Percentiles rank a stretch among this genome's conserved stretches.
phyloP scores from a whole-genome alignment of 2,888 invertebrate genomes.

The Melanophora roralis region DNA sequence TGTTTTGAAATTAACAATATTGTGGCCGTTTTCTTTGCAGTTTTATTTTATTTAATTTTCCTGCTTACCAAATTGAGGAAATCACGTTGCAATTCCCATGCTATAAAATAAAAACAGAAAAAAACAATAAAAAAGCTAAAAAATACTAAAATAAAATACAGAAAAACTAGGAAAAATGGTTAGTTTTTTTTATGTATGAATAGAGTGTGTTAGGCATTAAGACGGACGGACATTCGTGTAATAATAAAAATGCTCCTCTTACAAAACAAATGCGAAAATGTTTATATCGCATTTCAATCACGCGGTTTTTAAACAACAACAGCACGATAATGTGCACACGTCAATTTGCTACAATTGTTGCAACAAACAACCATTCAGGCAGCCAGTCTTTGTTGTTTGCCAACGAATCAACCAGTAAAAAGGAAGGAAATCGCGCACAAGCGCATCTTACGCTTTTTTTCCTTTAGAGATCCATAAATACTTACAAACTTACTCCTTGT shows the following conservation, averaged over 20 bases:
- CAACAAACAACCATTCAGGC: slow-evolving; percentile 23
- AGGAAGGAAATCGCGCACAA: slow-evolving; percentile 21
- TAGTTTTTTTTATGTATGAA: slow-evolving; percentile 25
- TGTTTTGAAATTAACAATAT: slow-evolving; percentile 16
- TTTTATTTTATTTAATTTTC: slow-evolving; percentile 17
- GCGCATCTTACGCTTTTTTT: slow-evolving; percentile 11
- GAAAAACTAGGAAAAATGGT: slow-evolving; percentile 26
- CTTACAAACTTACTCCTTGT: too few species aligned
- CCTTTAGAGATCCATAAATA: neutral
- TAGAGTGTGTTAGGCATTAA: neutral
- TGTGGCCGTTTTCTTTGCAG: neutral
- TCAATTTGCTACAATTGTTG: slow-evolving; percentile 54
- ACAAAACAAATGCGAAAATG: slow-evolving; percentile 63
- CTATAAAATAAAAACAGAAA: slow-evolving; percentile 57
- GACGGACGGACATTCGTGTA: slow-evolving; percentile 21
- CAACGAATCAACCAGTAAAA: slow-evolving; percentile 5
- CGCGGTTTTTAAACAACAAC: slow-evolving; percentile 64
- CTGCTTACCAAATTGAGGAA: slow-evolving; percentile 60
- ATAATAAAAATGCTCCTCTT: slow-evolving; percentile 48
- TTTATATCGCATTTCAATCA: slow-evolving; percentile 76
- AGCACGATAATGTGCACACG: slow-evolving; percentile 61
- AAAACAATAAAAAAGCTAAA: neutral
- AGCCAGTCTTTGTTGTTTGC: neutral
- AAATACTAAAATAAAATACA: slow-evolving; percentile 37
- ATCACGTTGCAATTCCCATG: slow-evolving; percentile 72